Percentiles rank a stretch among this genome's conserved stretches.
Evolutionary conservation across 1,140 invertebrate species (phyloP).

Genomic region (Pachypeltis micranthus): DNA sequence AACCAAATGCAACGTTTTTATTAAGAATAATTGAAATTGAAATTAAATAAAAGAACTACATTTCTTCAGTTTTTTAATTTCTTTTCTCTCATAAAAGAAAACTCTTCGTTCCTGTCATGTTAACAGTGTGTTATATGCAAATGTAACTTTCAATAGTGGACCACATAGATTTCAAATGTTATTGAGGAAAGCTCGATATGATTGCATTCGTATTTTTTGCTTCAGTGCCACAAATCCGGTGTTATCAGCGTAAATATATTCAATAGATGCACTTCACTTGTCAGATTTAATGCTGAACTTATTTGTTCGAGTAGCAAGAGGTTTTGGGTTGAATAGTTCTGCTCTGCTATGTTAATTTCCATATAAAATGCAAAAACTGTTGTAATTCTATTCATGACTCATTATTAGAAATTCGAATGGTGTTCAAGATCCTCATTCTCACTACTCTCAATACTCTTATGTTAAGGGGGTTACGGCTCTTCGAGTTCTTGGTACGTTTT

Average conservation of each 20-base stretch:
- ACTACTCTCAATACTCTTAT: too few species aligned
- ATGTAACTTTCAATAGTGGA: background rate
- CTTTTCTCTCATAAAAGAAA: too few species aligned
- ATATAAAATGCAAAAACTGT: too few species aligned
- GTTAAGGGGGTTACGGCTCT: too few species aligned
- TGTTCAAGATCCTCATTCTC: background rate
- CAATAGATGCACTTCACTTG: background rate
- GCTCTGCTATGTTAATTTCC: background rate
- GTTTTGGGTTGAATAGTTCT: background rate
- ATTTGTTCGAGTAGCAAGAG: background rate
- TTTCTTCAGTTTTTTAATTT: too few species aligned
- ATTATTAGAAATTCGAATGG: background rate
- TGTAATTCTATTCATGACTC: too few species aligned
- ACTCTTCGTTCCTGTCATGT: background rate
- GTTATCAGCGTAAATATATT: background rate
- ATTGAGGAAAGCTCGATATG: too few species aligned
- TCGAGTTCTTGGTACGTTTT: too few species aligned
- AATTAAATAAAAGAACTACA: background rate
- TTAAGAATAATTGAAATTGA: background rate
- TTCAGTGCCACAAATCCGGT: background rate
- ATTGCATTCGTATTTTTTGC: too few species aligned
- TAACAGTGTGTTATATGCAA: background rate
- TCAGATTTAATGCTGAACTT: background rate
- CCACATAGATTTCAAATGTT: background rate
- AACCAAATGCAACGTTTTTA: background rate